These are phyloP conservation scores for Hemicrepidius hirtus DNA, from an alignment of 2,888 invertebrate genomes.

Conservation along the genomic window DNA sequence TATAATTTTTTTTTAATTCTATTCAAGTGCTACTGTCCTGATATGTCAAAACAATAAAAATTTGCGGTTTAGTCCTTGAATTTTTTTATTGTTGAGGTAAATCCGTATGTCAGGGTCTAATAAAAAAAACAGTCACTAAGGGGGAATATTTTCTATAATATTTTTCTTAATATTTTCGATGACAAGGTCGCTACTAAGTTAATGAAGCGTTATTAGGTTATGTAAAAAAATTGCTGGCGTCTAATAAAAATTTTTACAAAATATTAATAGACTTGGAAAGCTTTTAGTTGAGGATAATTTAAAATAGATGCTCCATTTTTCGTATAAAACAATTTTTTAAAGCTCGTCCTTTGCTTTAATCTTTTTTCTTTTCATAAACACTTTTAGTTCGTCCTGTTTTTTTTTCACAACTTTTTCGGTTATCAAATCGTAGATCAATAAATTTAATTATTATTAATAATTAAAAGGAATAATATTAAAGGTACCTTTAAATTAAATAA, in stretches of 20 bases:
- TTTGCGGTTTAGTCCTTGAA: no score
- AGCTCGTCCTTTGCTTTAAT: conserved; percentile 18
- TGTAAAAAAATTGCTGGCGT: conserved; percentile 36
- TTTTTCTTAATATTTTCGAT: conserved; percentile 18
- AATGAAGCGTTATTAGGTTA: conserved; percentile 43
- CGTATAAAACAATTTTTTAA: conserved; percentile 11
- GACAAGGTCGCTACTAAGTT: conserved; percentile 30
- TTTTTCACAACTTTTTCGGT: no score
- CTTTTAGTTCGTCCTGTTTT: background rate
- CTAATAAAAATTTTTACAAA: conserved; percentile 38
- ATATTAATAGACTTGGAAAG: conserved; percentile 45
- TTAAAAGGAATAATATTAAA: background rate
- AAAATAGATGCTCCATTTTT: conserved; percentile 33
- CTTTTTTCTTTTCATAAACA: conserved; percentile 8
- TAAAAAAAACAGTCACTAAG: background rate
- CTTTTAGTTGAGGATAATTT: conserved; percentile 28
- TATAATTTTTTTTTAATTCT: no score
- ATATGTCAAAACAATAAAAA: no score
- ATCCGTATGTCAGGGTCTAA: background rate
- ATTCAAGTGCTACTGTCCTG: no score
- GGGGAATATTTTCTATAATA: background rate
- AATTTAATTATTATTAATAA: no score
- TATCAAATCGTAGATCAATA: no score
- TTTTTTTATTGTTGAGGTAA: no score
- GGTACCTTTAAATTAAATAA: conserved; percentile 18